These are phyloP conservation scores for Corella eumyota DNA, from an alignment of 23 tunicate species.

Conservation along the genomic window DNA sequence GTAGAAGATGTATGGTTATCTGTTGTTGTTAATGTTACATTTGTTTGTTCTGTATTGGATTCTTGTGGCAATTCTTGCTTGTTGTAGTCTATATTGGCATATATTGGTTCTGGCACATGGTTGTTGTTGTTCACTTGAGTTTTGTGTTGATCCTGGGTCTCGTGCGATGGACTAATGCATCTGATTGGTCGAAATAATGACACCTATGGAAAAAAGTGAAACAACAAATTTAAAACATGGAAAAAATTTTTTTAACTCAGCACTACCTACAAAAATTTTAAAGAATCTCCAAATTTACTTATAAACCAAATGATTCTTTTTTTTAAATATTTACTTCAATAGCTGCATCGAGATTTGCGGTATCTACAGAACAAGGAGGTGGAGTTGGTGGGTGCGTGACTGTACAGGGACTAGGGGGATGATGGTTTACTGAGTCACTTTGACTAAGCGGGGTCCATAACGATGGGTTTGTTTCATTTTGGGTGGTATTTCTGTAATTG, in stretches of 20 bases:
- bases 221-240: neutral
- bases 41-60: no score
- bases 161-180: conserved; percentile 53
- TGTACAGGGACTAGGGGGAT: conserved; percentile 65
- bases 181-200: conserved; percentile 79
- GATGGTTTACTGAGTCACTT: conserved; percentile 2
- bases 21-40: no score
- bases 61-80: no score
- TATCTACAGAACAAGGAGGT: conserved; percentile 77
- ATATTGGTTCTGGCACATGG: no score
- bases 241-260: neutral
- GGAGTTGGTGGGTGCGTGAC: conserved; percentile 89
- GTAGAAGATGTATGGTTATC: no score
- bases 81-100: no score
- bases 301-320: neutral
- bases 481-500: no score
- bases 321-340: conserved; percentile 35
- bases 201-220: conserved; percentile 25
- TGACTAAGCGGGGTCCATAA: conserved; percentile 1
- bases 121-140: no score
- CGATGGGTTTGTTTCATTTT: no score
- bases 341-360: conserved; percentile 73
- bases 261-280: no score
- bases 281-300: no score
- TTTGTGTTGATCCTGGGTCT: conserved; percentile 5